A percentile compares a stretch with the other conserved stretches of the same genome.
These are phyloP conservation scores for Plusia festucae DNA, from an alignment of 2,888 invertebrate genomes.

Conservation along the genomic window DNA sequence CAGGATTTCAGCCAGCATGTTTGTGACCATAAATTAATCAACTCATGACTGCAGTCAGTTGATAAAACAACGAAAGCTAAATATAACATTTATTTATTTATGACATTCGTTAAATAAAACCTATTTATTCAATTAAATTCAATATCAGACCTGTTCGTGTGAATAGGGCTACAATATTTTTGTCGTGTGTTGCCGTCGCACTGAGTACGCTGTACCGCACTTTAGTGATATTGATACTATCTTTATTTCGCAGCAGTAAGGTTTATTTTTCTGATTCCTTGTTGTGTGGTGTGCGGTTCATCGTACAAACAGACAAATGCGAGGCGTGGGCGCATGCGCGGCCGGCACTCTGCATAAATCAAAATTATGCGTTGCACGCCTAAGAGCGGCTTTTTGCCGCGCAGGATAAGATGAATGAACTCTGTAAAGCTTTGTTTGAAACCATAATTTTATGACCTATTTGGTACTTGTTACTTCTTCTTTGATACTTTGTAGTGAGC, in stretches of 20 bases:
- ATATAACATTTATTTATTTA: background rate
- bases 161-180: conserved; percentile 46
- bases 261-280: background rate
- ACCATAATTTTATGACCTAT: conserved; percentile 44
- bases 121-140: conserved; percentile 8
- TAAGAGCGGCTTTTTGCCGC: conserved; percentile 57
- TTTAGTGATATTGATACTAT: background rate
- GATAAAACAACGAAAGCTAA: background rate
- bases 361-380: conserved; percentile 70
- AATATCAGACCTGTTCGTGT: conserved; percentile 24
- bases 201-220: conserved; percentile 26
- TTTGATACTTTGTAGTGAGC: conserved; percentile 43
- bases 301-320: conserved; percentile 59
- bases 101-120: background rate
- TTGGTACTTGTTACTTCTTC: conserved; percentile 48
- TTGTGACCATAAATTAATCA: background rate
- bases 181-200: conserved; percentile 42
- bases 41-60: background rate
- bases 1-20: background rate
- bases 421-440: conserved; percentile 48
- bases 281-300: background rate
- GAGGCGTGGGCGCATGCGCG: conserved; percentile 72
- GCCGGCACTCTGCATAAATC: conserved; percentile 77
- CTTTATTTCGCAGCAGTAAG: background rate
- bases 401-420: conserved; percentile 59